A percentile compares a stretch with the other conserved stretches of the same genome.
Evolutionary conservation across 2,797 vertebrate genomes (phyloP).

Genomic region (Garrulus glandarius): DNA sequence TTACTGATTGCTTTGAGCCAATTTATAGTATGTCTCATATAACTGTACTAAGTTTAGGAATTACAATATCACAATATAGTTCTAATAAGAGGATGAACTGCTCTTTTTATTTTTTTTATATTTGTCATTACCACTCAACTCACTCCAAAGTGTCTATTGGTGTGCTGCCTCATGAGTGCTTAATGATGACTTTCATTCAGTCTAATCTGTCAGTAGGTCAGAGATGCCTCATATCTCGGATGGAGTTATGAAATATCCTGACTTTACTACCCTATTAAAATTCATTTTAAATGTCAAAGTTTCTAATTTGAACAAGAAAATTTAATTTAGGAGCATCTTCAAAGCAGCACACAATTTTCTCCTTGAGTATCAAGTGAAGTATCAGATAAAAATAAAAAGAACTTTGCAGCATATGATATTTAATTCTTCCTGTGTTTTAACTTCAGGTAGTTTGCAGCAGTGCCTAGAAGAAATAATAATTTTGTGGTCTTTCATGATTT

Average conservation of each 20-base stretch:
- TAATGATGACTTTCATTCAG: conserved; percentile 12
- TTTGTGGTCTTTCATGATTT: background rate
- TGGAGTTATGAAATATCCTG: conserved; percentile 31
- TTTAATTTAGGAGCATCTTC: conserved; percentile 51
- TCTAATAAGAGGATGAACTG: background rate
- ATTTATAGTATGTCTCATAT: background rate
- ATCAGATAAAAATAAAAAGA: conserved; percentile 24
- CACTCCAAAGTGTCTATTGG: background rate
- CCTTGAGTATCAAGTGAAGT: conserved; percentile 6
- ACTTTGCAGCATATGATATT: background rate
- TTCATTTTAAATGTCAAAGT: conserved; percentile 61
- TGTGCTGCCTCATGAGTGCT: background rate
- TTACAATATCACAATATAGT: background rate
- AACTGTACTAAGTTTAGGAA: background rate
- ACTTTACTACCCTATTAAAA: conserved; percentile 52
- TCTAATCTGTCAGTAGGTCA: conserved; percentile 11
- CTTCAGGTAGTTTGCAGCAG: background rate
- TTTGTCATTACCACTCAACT: conserved; percentile 1
- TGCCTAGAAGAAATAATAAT: background rate
- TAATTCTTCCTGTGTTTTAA: background rate
- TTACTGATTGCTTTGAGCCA: background rate
- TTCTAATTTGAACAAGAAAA: conserved; percentile 41
- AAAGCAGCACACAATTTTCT: background rate
- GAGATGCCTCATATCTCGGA: background rate
- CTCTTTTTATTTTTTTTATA: background rate